Evolutionary conservation across 2,888 invertebrate species (phyloP).

Genomic region (Neria commutata): DNA sequence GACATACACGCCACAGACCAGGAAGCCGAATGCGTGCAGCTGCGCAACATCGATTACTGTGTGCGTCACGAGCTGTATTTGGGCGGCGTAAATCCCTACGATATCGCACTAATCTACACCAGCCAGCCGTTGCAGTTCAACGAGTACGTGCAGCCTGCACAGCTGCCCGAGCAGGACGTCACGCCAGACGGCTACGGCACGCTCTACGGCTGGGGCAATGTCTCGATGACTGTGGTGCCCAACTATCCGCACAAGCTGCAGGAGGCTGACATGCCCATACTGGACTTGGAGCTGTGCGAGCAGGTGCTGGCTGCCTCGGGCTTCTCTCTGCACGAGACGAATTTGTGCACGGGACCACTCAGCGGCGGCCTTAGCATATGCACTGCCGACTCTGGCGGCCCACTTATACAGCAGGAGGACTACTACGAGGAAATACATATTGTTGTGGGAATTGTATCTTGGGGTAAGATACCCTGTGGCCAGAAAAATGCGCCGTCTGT

Average conservation of each 20-base stretch:
- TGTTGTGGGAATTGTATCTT: conserved; percentile 64
- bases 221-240: conserved; percentile 54
- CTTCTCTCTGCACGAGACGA: conserved; percentile 54
- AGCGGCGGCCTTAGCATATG: conserved; percentile 57
- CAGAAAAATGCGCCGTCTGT: conserved; percentile 61
- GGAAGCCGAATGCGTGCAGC: conserved; percentile 42
- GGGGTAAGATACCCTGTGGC: conserved; percentile 64
- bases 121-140: conserved; percentile 49
- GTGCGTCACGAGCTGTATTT: conserved; percentile 53
- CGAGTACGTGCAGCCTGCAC: conserved; percentile 49
- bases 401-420: conserved; percentile 50
- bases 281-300: conserved; percentile 51
- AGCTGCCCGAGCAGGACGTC: conserved; percentile 48
- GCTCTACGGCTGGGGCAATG: conserved; percentile 59
- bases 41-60: conserved; percentile 53
- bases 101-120: conserved; percentile 57
- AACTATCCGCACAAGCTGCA: conserved; percentile 54
- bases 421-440: conserved; percentile 40
- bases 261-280: conserved; percentile 52
- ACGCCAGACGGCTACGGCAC: conserved; percentile 51
- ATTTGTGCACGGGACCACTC: conserved; percentile 58
- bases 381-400: conserved; percentile 59
- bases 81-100: conserved; percentile 58
- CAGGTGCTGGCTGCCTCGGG: conserved; percentile 50
- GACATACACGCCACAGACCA: conserved; percentile 46